Evolutionary conservation across 1,140 invertebrate genomes (phyloP).

Genomic region (Phymastichus coffea): DNA sequence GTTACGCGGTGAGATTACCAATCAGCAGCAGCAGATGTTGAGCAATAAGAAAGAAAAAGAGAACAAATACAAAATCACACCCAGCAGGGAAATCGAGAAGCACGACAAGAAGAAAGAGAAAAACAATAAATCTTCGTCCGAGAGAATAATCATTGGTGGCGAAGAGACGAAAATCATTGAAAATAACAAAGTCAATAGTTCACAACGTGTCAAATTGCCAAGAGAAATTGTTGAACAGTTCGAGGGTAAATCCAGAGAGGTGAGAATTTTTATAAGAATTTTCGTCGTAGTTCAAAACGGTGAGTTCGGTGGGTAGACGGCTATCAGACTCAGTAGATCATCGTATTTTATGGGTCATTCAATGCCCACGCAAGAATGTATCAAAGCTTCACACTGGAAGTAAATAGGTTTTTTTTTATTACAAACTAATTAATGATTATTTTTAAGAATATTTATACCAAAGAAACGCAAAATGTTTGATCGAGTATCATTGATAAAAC

Average conservation of each 20-base stretch:
- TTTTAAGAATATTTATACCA: no score
- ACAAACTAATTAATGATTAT: no score
- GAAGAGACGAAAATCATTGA: constrained; percentile 64
- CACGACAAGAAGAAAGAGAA: constrained; percentile 50
- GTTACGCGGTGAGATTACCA: neutral
- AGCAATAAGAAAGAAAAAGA: constrained; percentile 1
- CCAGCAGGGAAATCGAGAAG: constrained; percentile 46
- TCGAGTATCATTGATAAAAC: no score
- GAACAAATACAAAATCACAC: constrained; percentile 13
- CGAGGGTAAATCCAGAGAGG: constrained; percentile 78
- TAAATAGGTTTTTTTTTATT: no score
- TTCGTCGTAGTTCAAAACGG: no score
- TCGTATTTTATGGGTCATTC: no score
- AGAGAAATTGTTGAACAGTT: constrained; percentile 75
- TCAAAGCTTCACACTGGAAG: no score
- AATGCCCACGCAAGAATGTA: no score
- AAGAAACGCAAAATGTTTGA: no score
- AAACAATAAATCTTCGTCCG: constrained; percentile 50
- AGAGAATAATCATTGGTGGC: constrained; percentile 80
- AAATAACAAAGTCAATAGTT: neutral
- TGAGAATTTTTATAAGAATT: constrained; percentile 47
- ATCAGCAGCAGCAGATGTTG: neutral
- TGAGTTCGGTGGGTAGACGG: no score
- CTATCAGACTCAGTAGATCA: no score
- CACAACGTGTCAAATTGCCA: constrained; percentile 58